Percentiles rank a stretch among this genome's conserved stretches.
Conservation (phyloP, 2,888 invertebrate species). For the Hipparchia sbordonii region DNA sequence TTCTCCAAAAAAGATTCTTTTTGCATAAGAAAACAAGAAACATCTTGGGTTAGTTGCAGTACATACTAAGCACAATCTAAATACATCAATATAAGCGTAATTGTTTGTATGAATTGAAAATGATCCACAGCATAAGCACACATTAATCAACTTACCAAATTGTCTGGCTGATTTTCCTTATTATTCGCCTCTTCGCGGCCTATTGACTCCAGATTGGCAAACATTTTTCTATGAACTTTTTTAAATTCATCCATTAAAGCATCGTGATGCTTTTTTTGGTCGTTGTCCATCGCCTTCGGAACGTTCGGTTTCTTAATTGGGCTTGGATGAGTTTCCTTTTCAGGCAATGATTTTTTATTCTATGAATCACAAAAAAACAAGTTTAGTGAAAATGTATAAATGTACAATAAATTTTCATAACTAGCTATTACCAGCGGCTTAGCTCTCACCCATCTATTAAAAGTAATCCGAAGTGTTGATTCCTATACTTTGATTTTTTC, state of each 20-base stretch:
- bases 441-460: too few relatives aligned
- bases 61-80: too few relatives aligned
- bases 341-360: constrained; percentile 66
- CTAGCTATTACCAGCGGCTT: too few relatives aligned
- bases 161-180: constrained; percentile 45
- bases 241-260: constrained; percentile 95
- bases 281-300: constrained; percentile 79
- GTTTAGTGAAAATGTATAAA: not conserved
- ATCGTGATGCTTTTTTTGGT: constrained; percentile 87
- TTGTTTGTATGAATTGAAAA: not conserved
- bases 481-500: too few relatives aligned
- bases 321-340: constrained; percentile 50
- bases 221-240: constrained; percentile 94
- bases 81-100: too few relatives aligned
- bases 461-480: too few relatives aligned
- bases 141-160: constrained; percentile 53
- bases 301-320: constrained; percentile 60
- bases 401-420: too few relatives aligned
- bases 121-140: not conserved
- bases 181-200: constrained; percentile 39
- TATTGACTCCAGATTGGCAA: constrained; percentile 74
- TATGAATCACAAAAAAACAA: constrained; percentile 39
- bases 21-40: too few relatives aligned
- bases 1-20: too few relatives aligned
- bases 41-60: too few relatives aligned